Evolutionary conservation across 2,113 vertebrate genomes (phyloP), one percentile per base, ranked within the genome.

Genomic region (Pelecanus crispus): DNA sequence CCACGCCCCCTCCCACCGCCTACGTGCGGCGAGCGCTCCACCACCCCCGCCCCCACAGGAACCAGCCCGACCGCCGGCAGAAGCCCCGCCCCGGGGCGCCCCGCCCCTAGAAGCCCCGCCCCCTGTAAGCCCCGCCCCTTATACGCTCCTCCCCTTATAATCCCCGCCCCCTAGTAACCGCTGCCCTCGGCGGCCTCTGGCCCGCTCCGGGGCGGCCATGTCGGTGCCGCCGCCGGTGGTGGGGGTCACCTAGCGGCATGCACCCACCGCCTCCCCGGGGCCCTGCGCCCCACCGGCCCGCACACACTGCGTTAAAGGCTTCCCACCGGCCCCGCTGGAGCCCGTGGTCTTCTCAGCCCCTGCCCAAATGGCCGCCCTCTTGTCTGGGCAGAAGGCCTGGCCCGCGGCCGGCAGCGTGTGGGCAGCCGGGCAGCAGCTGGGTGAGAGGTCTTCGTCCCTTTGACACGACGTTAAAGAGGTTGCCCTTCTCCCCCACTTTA

Each of bases 181-280:
- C n/a, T n/a, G n/a, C 90, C 88, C 61, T 34, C n/a, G n/a, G 26
- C 42, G 11, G 16, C 17, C 11, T 2, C 17, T 6, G 36, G 36
- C 29, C 24, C 7, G 31, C 3, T 12, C 3, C 5, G 24, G 7
- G 17, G 25, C 7, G 16, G n/a, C 7, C 1, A 11, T 2, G 6
- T 4, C 4, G n/a, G n/a, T n/a, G 5, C 3, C 2, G 6, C 4
- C 40, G 15, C 2, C 16, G 3, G 0, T 26, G 20, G 62, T 16
- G 42, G 4, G 6, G 3, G 58, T 32, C 13, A 4, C 16, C 16
- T 6, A 4, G 3, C 5, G 18, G 49, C 38, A 4, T 7, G 2
- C 8, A 8, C 8, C 28, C 7, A 2, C n/a, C 38, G 0, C 10
- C 38, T 28, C 34, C 16, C 11, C 18, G 4, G 4, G 19, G 31